Evolutionary conservation across 2,888 invertebrate genomes (phyloP), one percentile per base, ranked within the genome.

Genomic region (Ophion obscuratus): DNA sequence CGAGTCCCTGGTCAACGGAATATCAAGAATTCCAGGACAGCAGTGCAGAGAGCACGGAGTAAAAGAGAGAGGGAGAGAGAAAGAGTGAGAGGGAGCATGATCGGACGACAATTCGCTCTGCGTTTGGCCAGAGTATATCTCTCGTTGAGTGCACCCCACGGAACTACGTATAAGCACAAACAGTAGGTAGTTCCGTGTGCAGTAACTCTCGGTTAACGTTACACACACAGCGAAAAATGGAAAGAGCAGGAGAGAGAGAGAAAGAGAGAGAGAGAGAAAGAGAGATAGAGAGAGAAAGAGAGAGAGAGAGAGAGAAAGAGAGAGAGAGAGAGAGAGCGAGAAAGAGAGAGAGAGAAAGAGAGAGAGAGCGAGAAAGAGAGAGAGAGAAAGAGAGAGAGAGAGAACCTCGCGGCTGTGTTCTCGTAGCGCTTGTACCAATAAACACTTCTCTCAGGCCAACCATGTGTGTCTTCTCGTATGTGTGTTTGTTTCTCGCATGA

Each of bases 111-210:
- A 83, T 83, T 83, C 81, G 80, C 83, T 81, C 68, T 53, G 85
- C 85, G 87, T 83, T 81, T 86, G 84, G 83, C 87, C 87, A 86
- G 86, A 85, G 88, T 87, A 85, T 83, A 87, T 87, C 84, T 84
- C 86, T 86, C 87, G 83, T 85, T 78, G 81, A 83, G 84, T 86
- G 82, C 83, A 84, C 84, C 84, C 86, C 36, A 68, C 75, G 36
- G 61, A 71, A 70, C 70, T 57, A 75, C 70, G 75, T 66, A 82
- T 64, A 75, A 36, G 36, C 62, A 70, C 75, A 61, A 40, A 79
- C 36, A 61, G 78, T 81, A 75, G 76, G 61, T 81, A 67, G 81
- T 83, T 86, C 81, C 70, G 75, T 75, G 81, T 78, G 86, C 83
- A 78, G 81, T 86, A 81, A 83, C 74, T 83, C 78, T 75, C 31